These are phyloP conservation scores for Siniperca undulata DNA, from an alignment of 2,797 vertebrate species.

Conservation along the genomic window DNA sequence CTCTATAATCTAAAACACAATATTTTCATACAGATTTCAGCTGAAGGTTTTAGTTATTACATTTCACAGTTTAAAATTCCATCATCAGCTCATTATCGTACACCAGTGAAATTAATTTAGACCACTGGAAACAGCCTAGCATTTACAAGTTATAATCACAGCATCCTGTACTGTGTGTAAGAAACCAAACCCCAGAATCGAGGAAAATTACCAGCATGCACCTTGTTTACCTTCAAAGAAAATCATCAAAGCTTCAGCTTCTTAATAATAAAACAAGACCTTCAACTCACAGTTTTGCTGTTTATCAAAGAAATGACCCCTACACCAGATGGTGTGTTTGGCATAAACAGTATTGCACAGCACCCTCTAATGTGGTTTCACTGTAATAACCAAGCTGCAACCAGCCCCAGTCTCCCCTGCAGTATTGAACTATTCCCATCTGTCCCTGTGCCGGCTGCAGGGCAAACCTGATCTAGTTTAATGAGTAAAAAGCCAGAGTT, in stretches of 20 bases:
- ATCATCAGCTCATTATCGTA: neutral
- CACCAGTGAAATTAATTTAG: neutral
- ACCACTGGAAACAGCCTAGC: neutral
- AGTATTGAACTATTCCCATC: slow-evolving; percentile 53
- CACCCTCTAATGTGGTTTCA: slow-evolving; percentile 60
- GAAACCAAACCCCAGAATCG: slow-evolving; percentile 9
- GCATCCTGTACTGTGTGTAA: neutral
- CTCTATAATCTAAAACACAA: neutral
- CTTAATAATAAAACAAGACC: slow-evolving; percentile 24
- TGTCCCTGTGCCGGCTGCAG: slow-evolving; percentile 41
- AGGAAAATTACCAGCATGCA: slow-evolving; percentile 11
- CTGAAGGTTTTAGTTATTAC: neutral
- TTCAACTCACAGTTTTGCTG: slow-evolving; percentile 27
- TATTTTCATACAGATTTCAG: neutral
- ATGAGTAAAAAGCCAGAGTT: slow-evolving; percentile 65
- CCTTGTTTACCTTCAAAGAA: slow-evolving; percentile 17
- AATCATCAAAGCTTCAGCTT: slow-evolving; percentile 15
- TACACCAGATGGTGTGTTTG: slow-evolving; percentile 53
- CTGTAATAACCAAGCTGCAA: slow-evolving; percentile 59
- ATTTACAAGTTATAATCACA: neutral
- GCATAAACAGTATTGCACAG: slow-evolving; percentile 51
- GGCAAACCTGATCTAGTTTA: slow-evolving; percentile 58
- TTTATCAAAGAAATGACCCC: slow-evolving; percentile 58
- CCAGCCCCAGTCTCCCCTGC: slow-evolving; percentile 33
- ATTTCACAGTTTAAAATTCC: slow-evolving; percentile 5